Evolutionary conservation across 37 sponge, comb jelly and placozoan species (phyloP).

Genomic region (Dysidea cf. avara): DNA sequence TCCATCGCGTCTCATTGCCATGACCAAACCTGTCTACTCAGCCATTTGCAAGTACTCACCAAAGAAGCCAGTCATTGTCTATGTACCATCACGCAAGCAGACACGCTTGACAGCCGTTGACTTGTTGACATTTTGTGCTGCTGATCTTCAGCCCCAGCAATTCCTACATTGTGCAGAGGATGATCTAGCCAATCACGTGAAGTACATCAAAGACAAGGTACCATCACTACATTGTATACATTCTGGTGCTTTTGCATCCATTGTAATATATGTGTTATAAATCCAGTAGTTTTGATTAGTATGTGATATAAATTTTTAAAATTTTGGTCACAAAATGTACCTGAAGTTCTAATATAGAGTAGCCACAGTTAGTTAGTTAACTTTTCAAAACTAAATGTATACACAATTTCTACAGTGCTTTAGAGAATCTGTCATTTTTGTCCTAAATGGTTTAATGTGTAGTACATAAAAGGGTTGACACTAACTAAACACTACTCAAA

Average conservation of each 20-base stretch:
- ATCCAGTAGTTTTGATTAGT: no score
- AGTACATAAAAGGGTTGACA: no score
- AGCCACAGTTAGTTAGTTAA: no score
- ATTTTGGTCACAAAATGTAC: no score
- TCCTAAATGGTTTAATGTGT: no score
- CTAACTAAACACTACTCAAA: no score
- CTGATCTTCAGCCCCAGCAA: conserved; percentile 86
- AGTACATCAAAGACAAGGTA: conserved; percentile 91
- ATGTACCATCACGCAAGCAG: conserved; percentile 97
- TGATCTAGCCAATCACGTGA: conserved; percentile 75
- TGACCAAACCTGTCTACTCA: conserved; percentile 95
- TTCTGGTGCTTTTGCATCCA: background rate
- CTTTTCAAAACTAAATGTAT: no score
- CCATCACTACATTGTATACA: background rate
- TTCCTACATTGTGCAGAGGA: conserved; percentile 93
- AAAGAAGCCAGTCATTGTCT: conserved; percentile 87
- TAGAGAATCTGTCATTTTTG: no score
- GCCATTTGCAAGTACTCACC: conserved; percentile 87
- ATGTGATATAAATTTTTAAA: no score
- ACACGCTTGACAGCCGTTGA: conserved; percentile 96
- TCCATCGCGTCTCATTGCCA: conserved; percentile 94
- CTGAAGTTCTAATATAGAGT: no score
- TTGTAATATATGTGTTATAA: no score
- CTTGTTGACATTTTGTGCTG: conserved; percentile 87
- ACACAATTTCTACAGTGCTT: no score